These are phyloP conservation scores for Microchirus variegatus DNA, from an alignment of 2,797 vertebrate genomes.

Conservation along the genomic window DNA sequence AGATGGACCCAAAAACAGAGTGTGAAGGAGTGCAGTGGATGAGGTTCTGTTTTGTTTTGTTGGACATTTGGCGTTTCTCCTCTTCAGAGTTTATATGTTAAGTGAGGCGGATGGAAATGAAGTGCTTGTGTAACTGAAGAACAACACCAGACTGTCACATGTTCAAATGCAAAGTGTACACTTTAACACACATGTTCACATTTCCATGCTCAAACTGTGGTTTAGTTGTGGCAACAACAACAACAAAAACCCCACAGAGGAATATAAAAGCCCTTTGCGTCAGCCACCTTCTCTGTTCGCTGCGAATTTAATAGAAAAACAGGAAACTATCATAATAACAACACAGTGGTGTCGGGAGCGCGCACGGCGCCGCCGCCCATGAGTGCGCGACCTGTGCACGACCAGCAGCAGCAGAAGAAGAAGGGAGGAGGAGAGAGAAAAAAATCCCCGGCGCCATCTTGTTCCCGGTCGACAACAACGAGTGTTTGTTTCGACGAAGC, in stretches of 20 bases:
- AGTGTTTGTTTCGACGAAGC: not conserved
- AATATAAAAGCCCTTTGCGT: too few relatives aligned
- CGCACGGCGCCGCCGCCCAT: conserved; percentile 72
- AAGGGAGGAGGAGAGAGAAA: conserved; percentile 34
- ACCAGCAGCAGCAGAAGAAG: conserved; percentile 6
- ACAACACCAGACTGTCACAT: not conserved
- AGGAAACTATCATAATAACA: conserved; percentile 61
- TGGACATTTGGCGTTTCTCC: too few relatives aligned
- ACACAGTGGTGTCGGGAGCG: conserved; percentile 49
- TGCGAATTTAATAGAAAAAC: conserved; percentile 19
- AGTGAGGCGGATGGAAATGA: not conserved
- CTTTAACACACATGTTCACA: too few relatives aligned
- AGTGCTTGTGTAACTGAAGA: conserved; percentile 33
- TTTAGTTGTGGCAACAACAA: too few relatives aligned
- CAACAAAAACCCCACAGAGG: too few relatives aligned
- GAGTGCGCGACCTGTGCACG: conserved; percentile 40
- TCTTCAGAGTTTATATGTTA: not conserved
- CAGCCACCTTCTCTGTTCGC: too few relatives aligned
- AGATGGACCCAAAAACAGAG: conserved; percentile 65
- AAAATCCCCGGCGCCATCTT: conserved; percentile 75
- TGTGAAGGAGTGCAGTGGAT: too few relatives aligned
- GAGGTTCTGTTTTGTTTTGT: not conserved
- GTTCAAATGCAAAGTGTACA: not conserved
- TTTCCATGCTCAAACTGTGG: too few relatives aligned
- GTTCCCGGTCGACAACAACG: conserved; percentile 37